Evolutionary conservation across 1,140 invertebrate genomes (phyloP), one percentile per base, ranked within the genome.

Genomic region (Ceratosolen solmsi): DNA sequence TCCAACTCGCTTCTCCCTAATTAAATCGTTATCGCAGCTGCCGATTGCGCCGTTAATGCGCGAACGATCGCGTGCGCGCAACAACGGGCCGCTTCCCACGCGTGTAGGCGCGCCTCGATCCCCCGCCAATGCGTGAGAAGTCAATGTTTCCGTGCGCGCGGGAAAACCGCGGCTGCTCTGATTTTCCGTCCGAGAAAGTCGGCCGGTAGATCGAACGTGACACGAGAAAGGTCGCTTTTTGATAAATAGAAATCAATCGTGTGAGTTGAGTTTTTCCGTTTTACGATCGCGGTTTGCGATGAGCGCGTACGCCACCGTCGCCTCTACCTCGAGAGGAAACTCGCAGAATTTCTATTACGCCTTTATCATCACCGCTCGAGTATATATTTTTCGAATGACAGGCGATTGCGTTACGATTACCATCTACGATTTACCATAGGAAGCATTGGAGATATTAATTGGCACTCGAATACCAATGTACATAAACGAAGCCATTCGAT

Each of bases 21-120:
- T 72, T 72, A 72, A 72, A 72, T 72, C 41, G 41, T 51, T 72
- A 72, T 72, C 71, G 49, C 49, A 11, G n/a, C 71, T 56, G 30
- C 49, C 71, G 30, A 73, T 73, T 73, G 46, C 49, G n/a, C 20
- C 49, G 15, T 72, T 72, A 72, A 72, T 51, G 41, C 25, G 46
- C 27, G 25, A 27, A 15, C 49, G 71, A 68, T 68, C 49, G 30
- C 71, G 49, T 33, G 49, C 27, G 5, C 30, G 4, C 17, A 25
- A 15, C 41, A 3, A 56, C 25, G 46, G 13, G 4, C 0, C 25
- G 27, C 49, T 73, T 73, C 71, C 71, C 71, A 73, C 71, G 49
- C 70, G 38, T 27, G 0, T 30, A 25, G 30, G 2, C 60, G 60
- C 51, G 13, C 13, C 51, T 22, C 51, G 9, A 22, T 17, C 51